Percentiles rank a stretch among this genome's conserved stretches.
phyloP scores from a whole-genome alignment of 2,113 vertebrate species.

The Herpailurus yagouaroundi region DNA sequence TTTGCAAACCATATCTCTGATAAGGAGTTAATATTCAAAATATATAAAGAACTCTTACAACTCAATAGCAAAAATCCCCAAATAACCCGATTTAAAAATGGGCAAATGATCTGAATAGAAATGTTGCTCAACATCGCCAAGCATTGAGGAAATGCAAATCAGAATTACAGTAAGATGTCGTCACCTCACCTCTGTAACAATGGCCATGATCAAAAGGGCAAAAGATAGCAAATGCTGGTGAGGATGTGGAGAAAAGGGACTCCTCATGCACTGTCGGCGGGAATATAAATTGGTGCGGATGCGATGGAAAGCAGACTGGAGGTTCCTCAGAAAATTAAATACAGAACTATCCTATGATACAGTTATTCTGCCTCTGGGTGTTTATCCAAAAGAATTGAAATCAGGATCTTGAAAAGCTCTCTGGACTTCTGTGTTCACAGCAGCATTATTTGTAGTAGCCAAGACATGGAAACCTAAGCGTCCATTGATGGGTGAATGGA shows the following conservation, averaged over 20 bases:
- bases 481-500: background rate
- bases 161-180: background rate
- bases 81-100: background rate
- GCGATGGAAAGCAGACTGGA: background rate
- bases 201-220: background rate
- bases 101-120: background rate
- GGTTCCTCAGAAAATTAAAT: background rate
- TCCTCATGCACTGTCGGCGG: background rate
- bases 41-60: background rate
- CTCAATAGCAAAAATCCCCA: background rate
- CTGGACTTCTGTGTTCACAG: background rate
- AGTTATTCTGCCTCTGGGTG: background rate
- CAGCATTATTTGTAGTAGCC: background rate
- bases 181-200: background rate
- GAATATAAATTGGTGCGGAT: background rate
- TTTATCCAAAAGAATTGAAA: background rate
- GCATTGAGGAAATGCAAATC: background rate
- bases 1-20: background rate
- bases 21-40: background rate
- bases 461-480: background rate
- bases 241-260: background rate
- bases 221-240: background rate
- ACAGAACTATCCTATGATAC: background rate
- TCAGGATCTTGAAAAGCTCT: background rate
- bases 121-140: background rate